Evolutionary conservation across 1,140 invertebrate genomes (phyloP).

Genomic region (Lethrus apterus): DNA sequence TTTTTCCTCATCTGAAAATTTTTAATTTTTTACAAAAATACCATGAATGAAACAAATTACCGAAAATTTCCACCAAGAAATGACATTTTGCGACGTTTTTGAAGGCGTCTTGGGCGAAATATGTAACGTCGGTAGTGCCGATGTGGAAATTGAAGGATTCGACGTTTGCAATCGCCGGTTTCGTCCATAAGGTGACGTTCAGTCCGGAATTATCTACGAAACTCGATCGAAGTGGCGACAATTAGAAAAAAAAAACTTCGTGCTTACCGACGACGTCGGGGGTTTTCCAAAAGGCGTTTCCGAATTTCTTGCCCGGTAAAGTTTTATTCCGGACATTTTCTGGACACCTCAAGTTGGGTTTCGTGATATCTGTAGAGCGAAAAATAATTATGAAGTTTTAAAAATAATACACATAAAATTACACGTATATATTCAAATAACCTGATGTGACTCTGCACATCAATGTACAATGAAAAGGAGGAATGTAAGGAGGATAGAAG

Average conservation of each 20-base stretch:
- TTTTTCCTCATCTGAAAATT: slow-evolving; percentile 50
- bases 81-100: slow-evolving; percentile 49
- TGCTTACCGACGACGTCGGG: slow-evolving; percentile 42
- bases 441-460: too few relatives aligned
- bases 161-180: slow-evolving; percentile 41
- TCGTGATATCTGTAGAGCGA: slow-evolving; percentile 48
- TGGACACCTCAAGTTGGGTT: slow-evolving; percentile 49
- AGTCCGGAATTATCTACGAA: slow-evolving; percentile 44
- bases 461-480: too few relatives aligned
- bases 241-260: slow-evolving; percentile 1
- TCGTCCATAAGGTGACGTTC: slow-evolving; percentile 42
- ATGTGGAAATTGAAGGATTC: slow-evolving; percentile 43
- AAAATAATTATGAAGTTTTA: slow-evolving; percentile 8
- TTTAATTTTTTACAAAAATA: background rate
- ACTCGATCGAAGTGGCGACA: background rate
- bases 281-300: slow-evolving; percentile 45
- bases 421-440: too few relatives aligned
- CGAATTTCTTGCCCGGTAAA: slow-evolving; percentile 46
- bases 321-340: slow-evolving; percentile 41
- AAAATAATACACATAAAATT: too few relatives aligned
- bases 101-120: slow-evolving; percentile 47
- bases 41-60: slow-evolving; percentile 35
- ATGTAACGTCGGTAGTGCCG: slow-evolving; percentile 45
- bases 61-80: slow-evolving; percentile 46
- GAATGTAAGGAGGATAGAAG: too few relatives aligned